phyloP scores from a whole-genome alignment of 2,113 vertebrate species.

The Uria aalge region DNA sequence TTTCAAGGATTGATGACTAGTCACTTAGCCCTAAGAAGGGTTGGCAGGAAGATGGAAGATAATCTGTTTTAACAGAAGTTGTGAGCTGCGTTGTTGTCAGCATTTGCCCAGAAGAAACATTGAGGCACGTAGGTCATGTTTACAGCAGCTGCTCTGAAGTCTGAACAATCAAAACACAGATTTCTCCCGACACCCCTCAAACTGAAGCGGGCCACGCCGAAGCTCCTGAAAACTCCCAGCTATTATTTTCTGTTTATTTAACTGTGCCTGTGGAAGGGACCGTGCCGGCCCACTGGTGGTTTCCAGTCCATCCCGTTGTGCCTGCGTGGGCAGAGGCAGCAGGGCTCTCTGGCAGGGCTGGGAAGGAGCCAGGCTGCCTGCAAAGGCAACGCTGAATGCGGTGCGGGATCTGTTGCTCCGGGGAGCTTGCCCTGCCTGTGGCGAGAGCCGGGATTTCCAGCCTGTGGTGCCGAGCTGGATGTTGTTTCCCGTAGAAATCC shows the following conservation, averaged over 20 bases:
- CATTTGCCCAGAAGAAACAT: slow-evolving; percentile 12
- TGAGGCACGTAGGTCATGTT: neutral
- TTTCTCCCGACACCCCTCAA: neutral
- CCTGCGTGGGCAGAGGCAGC: neutral
- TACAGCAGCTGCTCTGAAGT: slow-evolving; percentile 22
- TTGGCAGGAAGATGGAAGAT: neutral
- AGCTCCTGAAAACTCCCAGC: neutral
- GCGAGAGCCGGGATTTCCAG: neutral
- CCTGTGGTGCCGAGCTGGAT: neutral
- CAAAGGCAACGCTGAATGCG: neutral
- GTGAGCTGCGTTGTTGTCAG: neutral
- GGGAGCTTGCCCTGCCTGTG: accelerated
- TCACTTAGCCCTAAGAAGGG: neutral
- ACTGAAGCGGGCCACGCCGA: neutral
- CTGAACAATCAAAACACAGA: neutral
- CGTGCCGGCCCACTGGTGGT: neutral
- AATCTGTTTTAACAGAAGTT: slow-evolving; percentile 1
- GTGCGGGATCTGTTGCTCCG: neutral
- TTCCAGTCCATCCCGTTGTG: neutral
- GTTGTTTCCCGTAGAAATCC: neutral
- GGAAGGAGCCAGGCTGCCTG: neutral
- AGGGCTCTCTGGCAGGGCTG: neutral
- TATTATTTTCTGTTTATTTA: slow-evolving; percentile 21
- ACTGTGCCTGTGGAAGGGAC: neutral
- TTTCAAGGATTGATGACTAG: neutral